A percentile compares a stretch with the other conserved stretches of the same genome.
phyloP scores from a whole-genome alignment of 2,888 invertebrate genomes.

The Athrips mouffetella region DNA sequence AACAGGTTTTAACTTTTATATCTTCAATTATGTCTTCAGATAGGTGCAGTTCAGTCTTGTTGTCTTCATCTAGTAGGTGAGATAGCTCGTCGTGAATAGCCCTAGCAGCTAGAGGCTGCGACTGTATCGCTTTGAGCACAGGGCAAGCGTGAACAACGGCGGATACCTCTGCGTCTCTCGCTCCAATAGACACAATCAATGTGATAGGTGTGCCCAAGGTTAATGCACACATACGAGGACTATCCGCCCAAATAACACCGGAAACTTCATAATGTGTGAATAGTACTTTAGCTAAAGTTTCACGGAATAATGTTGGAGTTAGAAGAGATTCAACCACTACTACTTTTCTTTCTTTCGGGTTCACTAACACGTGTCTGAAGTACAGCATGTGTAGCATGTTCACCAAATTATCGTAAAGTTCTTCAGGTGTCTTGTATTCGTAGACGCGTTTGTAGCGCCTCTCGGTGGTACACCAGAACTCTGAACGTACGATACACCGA shows the following conservation, averaged over 20 bases:
- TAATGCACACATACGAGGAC: conserved; percentile 89
- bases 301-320: conserved; percentile 89
- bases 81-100: conserved; percentile 82
- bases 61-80: conserved; percentile 62
- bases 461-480: conserved; percentile 82
- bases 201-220: conserved; percentile 87
- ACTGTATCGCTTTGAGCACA: conserved; percentile 89
- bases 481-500: conserved; percentile 90
- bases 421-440: conserved; percentile 80
- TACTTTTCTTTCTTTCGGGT: conserved; percentile 95
- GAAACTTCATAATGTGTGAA: conserved; percentile 93
- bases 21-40: conserved; percentile 83
- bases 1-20: conserved; percentile 87
- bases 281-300: conserved; percentile 93
- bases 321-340: conserved; percentile 95
- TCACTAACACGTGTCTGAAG: conserved; percentile 93
- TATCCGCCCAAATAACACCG: conserved; percentile 84
- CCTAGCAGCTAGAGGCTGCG: conserved; percentile 86
- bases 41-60: conserved; percentile 66
- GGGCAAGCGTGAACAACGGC: conserved; percentile 92
- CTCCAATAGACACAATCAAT: conserved; percentile 93
- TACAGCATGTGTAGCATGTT: conserved; percentile 93
- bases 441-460: conserved; percentile 80
- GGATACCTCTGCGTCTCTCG: conserved; percentile 84
- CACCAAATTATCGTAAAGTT: conserved; percentile 90